Evolutionary conservation across 2,113 vertebrate genomes (phyloP).

Genomic region (Pteruthius melanotis): DNA sequence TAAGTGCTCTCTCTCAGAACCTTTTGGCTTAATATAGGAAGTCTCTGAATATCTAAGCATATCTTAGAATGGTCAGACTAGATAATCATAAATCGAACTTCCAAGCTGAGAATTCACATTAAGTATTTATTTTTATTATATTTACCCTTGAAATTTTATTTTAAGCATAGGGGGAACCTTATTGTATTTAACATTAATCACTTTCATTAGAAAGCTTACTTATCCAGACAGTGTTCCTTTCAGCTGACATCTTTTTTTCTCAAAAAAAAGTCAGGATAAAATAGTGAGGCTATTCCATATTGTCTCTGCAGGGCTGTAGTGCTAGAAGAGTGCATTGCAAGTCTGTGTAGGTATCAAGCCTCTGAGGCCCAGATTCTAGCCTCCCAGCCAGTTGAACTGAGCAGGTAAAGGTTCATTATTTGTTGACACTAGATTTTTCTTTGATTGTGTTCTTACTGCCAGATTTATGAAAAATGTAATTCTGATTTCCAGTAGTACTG

Average conservation of each 20-base stretch:
- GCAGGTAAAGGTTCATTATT: background rate
- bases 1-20: background rate
- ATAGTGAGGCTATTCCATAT: background rate
- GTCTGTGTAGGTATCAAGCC: background rate
- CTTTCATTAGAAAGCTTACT: background rate
- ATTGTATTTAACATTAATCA: background rate
- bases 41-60: background rate
- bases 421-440: background rate
- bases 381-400: background rate
- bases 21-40: background rate
- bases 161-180: background rate
- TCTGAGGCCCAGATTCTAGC: background rate
- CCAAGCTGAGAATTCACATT: background rate
- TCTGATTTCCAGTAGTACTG: background rate
- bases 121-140: background rate
- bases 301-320: background rate
- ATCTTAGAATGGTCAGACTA: background rate
- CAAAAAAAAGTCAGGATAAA: background rate
- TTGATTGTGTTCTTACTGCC: background rate
- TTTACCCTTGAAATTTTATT: background rate
- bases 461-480: background rate
- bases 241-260: background rate
- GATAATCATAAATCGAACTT: background rate
- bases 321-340: background rate
- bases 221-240: background rate